These are phyloP conservation scores for Ellobium chinense DNA, from an alignment of 2,888 invertebrate genomes.

Conservation along the genomic window DNA sequence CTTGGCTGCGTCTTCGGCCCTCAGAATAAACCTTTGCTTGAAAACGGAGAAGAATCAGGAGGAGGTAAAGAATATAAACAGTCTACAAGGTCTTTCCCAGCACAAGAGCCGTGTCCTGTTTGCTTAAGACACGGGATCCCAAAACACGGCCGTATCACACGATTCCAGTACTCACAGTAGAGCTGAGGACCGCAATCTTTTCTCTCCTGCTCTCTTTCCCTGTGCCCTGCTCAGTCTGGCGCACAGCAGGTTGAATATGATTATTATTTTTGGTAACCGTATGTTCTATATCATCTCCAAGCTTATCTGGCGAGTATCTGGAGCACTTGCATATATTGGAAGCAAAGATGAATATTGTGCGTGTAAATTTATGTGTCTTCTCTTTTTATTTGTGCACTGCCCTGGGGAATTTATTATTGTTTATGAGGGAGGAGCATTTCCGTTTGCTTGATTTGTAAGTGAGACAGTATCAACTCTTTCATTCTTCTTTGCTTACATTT, in stretches of 20 bases:
- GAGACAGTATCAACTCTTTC: too few species aligned
- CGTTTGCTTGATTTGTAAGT: too few species aligned
- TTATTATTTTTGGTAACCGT: conserved; percentile 2
- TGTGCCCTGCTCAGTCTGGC: not conserved
- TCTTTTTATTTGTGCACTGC: too few species aligned
- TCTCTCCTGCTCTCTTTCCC: not conserved
- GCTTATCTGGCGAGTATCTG: too few species aligned
- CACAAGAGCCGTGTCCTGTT: not conserved
- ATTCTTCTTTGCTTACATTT: too few species aligned
- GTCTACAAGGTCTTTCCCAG: not conserved
- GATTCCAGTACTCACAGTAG: not conserved
- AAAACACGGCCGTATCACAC: not conserved
- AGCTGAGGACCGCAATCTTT: not conserved
- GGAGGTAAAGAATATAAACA: not conserved
- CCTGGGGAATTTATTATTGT: too few species aligned
- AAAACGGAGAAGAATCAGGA: not conserved
- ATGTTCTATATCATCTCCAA: too few species aligned
- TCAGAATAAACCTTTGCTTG: not conserved
- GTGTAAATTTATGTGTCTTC: too few species aligned
- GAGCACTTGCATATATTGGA: too few species aligned
- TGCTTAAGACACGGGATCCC: not conserved
- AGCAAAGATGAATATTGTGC: too few species aligned
- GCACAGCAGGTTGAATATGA: conserved; percentile 7
- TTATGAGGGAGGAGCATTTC: too few species aligned
- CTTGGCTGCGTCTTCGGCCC: not conserved